Percentiles rank a stretch among this genome's conserved stretches.
phyloP scores from a whole-genome alignment of 2,888 invertebrate species.

The Scrobipalpa atriplicella region DNA sequence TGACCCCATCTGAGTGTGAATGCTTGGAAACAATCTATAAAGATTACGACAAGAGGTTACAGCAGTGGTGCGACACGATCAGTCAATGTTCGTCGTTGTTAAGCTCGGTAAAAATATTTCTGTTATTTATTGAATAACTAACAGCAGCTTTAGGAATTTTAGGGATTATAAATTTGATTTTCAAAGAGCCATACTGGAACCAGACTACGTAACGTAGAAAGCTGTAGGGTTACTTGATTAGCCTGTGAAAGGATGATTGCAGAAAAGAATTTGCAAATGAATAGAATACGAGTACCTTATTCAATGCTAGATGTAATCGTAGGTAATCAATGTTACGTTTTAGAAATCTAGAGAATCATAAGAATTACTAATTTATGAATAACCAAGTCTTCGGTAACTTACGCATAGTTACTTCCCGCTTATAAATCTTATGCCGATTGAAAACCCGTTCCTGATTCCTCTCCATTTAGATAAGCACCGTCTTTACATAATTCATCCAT shows the following conservation, averaged over 20 bases:
- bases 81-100: conserved; percentile 68
- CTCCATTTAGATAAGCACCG: too few species aligned
- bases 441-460: neutral
- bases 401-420: neutral
- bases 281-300: neutral
- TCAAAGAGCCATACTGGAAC: neutral
- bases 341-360: neutral
- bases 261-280: neutral
- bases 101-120: conserved; percentile 55
- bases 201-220: neutral
- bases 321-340: neutral
- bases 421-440: neutral
- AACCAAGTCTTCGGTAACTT: neutral
- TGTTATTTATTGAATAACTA: too few species aligned
- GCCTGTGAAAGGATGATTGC: neutral
- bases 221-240: neutral
- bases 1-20: conserved; percentile 63
- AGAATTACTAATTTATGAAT: conserved; percentile 7
- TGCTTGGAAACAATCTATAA: conserved; percentile 73
- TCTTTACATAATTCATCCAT: too few species aligned
- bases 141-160: neutral
- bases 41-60: conserved; percentile 73
- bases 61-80: conserved; percentile 77
- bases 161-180: neutral
- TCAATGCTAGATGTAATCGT: neutral